Percentiles rank a stretch among this genome's conserved stretches.
These are phyloP conservation scores for Dryas iulia DNA, from an alignment of 1,140 invertebrate species.

Conservation along the genomic window DNA sequence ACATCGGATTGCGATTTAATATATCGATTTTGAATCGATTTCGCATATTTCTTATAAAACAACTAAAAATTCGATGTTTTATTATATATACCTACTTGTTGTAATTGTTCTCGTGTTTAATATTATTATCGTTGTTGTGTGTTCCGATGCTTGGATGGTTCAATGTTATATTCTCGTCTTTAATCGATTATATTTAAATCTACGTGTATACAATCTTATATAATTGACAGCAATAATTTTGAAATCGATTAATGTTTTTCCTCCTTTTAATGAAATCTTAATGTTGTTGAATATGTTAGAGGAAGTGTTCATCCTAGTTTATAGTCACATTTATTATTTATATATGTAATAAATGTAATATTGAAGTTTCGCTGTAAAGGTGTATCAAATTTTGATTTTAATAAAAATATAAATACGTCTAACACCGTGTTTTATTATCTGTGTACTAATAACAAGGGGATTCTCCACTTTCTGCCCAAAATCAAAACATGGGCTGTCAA, in stretches of 20 bases:
- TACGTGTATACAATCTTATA: neutral
- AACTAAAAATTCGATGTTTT: slow-evolving; percentile 30
- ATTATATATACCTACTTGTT: slow-evolving; percentile 31
- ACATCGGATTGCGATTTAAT: slow-evolving; percentile 31
- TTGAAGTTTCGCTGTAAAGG: slow-evolving; percentile 71
- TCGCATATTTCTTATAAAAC: neutral
- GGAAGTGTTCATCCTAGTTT: slow-evolving; percentile 47
- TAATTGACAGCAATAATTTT: slow-evolving; percentile 25
- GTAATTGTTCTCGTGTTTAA: slow-evolving; percentile 46
- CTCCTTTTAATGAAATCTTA: slow-evolving; percentile 12
- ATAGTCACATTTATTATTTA: slow-evolving; percentile 78
- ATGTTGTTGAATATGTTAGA: slow-evolving; percentile 17
- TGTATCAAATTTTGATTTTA: slow-evolving; percentile 74
- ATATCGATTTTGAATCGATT: slow-evolving; percentile 20
- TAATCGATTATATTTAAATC: slow-evolving; percentile 4
- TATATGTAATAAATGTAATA: slow-evolving; percentile 61
- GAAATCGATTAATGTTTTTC: neutral
- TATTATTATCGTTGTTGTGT: slow-evolving; percentile 51
- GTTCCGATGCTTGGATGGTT: slow-evolving; percentile 21
- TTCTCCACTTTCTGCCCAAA: too few relatives aligned
- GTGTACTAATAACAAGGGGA: too few relatives aligned
- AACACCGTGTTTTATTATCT: slow-evolving; percentile 47
- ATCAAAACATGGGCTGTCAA: too few relatives aligned
- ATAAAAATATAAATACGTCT: slow-evolving; percentile 66
- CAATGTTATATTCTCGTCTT: neutral